Evolutionary conservation across 2,797 vertebrate species (phyloP), one percentile per base, ranked within the genome.

Genomic region (Erethizon dorsatum): DNA sequence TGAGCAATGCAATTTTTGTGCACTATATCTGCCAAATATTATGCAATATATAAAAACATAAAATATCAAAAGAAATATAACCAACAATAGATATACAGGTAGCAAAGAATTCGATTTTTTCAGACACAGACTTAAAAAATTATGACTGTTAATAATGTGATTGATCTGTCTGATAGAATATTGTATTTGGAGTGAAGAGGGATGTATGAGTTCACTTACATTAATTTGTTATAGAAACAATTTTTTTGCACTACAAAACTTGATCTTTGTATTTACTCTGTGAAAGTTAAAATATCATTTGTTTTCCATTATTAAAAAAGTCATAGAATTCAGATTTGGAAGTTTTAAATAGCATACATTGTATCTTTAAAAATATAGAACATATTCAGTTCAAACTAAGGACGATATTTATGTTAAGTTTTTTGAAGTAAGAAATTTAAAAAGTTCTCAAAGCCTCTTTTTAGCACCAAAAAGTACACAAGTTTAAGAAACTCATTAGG

Each of bases 341-440:
- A 13, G 11, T 31, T 80, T 59, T 67, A 28, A 63, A 37, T 37
- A 56, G 1, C 1, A 61, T 14, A 41, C 13, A 41, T 26, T 37
- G 4, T 57, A 22, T 80, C 26, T 95, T 93, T 57, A 33, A 59
- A 92, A 92, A 69, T 65, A 56, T 33, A 22, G 0, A 83, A 15
- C 7, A 18, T 45, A 77, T n/a, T 18, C 20, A 71, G 75, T 65
- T 93, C 4, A 91, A 83, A 2, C 8, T 96, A 86, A 77, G 31
- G 11, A 65, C 59, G 82, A 33, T 57, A 41, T 8, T 61, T 83
- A 45, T 31, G 31, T 73, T 14, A 91, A 91, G 5, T 45, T 84
- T n/a, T 91, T 96, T 71, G 20, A 94, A 91, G 5, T 47, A 65
- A 95, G 24, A 88, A 61, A 73, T 85, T 61, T 13, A 57, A 7